Base-by-base conservation (phyloP, 1,140 invertebrate genomes). In the Drosophila suzukii region DNA sequence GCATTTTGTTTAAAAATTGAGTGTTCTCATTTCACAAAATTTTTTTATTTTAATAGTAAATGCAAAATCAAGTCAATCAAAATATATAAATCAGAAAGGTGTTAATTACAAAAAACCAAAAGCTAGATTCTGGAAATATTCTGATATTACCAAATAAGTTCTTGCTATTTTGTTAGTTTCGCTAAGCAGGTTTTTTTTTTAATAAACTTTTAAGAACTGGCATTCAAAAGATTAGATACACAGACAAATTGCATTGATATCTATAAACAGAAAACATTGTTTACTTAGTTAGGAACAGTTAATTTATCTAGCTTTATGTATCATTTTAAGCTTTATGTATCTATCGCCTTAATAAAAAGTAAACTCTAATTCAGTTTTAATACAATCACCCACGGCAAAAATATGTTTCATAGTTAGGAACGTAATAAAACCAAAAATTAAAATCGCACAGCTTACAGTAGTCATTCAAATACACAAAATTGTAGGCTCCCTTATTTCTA, bases 341-440 rank as follows among this genome's bases (percentile, higher is more conserved):
- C 4, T 17, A 51, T 36, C 20, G 1, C 20, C 15, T 5, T 1
- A 38, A 15, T 6, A 34, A 27, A 11, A 20, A 27, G 15, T 7
- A 15, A 49, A 46, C 47, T 27, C n/a, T 47, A 11, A 20, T 6
- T 27, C 17, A 34, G 10, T 17, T 36, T 34, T 6, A 59, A 30
- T 12, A 27, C 57, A 36, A 34, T 10, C 20, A 30, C 56, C 57
- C 44, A 59, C 57, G 43, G 20, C 17, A 11, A 17, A n/a, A 44
- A 17, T n/a, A 20, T 32, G 47, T 38, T 7, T 12, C 32, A 15
- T 2, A 15, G 20, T 46, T 44, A 46, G 41, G 8, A 58, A 17
- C 12, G 3, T 12, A 27, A 24, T 46, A 46, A 58, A 46, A 4
- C 32, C 2, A 17, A 53, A 53, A 15, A 20, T 24, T 24, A 1